These are phyloP conservation scores for Rhinichthys klamathensis DNA, from an alignment of 2,113 vertebrate genomes.

Conservation along the genomic window DNA sequence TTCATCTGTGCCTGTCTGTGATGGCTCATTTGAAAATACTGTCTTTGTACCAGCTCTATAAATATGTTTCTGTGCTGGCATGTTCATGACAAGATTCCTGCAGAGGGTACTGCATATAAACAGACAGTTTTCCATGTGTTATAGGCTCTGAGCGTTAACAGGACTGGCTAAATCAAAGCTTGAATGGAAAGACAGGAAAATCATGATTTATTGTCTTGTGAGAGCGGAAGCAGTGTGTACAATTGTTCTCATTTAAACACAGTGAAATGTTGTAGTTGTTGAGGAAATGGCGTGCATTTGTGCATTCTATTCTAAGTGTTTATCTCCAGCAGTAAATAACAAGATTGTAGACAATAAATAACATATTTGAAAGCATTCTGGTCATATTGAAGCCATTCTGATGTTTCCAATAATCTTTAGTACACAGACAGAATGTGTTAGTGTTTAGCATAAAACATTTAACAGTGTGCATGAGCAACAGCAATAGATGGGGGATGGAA, in stretches of 20 bases:
- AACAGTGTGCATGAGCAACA: conserved; percentile 4
- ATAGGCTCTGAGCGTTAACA: not conserved
- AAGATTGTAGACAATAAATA: conserved; percentile 4
- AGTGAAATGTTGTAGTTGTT: not conserved
- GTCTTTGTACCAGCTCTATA: conserved; percentile 13
- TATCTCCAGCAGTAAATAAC: not conserved
- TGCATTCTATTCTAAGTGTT: not conserved
- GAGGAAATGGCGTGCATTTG: not conserved
- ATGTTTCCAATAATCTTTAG: conserved; percentile 20
- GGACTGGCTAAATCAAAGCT: not conserved
- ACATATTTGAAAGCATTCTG: not conserved
- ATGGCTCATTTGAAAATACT: conserved; percentile 12
- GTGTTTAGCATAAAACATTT: conserved; percentile 38
- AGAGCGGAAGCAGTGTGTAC: not conserved
- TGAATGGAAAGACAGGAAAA: not conserved
- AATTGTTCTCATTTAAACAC: not conserved
- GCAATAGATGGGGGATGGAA: conserved; percentile 50
- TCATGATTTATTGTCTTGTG: not conserved
- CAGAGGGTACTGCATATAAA: conserved; percentile 28
- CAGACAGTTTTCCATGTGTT: not conserved
- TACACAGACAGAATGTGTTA: conserved; percentile 24
- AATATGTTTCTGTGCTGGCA: not conserved
- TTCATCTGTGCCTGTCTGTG: not conserved
- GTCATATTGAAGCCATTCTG: conserved; percentile 20
- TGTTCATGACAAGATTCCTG: conserved; percentile 18